Base-by-base conservation (phyloP, 2,888 invertebrate genomes). In the Synanthedon myopaeformis region DNA sequence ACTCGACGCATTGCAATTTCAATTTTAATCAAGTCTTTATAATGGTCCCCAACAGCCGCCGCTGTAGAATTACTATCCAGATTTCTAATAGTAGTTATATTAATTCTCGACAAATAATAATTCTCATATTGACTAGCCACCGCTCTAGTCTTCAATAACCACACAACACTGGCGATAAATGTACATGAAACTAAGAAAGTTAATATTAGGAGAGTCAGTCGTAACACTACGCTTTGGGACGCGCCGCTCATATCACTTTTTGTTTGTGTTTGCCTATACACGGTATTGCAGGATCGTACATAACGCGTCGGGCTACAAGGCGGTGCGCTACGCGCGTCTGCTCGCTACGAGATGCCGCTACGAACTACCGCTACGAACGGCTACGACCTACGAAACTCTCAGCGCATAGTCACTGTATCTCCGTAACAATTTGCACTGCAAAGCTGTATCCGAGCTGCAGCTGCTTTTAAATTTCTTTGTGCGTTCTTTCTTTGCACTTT, bases 231-330 rank as follows among this genome's bases (percentile, higher is more conserved):
- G 66, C 74, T 83, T 59, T 78, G 72, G 67, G 85, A 79, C 73
- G 83, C 73, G 83, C 86, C 82, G 83, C 86, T 87, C 86, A 87
- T 87, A 85, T 86, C 85, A 86, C 85, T 82, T 79, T 80, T 84
- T 86, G 85, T 83, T 84, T 82, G 72, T 78, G 76, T 84, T 82
- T 76, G 63, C 66, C 61, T 67, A 72, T 72, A 75, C 72, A 73
- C 73, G 71, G 73, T 72, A 70, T 67, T 69, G 64, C 63, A 69
- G 69, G 67, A 66, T 74, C 74, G 79, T 70, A 78, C 86, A 85
- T 86, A 74, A 74, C 86, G 86, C 77, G 76, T 68, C 67, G 69
- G 67, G 76, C 74, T 55, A 57, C 60, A 56, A 48, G 50, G 54
- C 52, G 69, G 79, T 78, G 76, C 80, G 74, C 76, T 76, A 76